Base-by-base conservation (phyloP, 2,888 invertebrate species). In the Flabesymbios commensalis region DNA sequence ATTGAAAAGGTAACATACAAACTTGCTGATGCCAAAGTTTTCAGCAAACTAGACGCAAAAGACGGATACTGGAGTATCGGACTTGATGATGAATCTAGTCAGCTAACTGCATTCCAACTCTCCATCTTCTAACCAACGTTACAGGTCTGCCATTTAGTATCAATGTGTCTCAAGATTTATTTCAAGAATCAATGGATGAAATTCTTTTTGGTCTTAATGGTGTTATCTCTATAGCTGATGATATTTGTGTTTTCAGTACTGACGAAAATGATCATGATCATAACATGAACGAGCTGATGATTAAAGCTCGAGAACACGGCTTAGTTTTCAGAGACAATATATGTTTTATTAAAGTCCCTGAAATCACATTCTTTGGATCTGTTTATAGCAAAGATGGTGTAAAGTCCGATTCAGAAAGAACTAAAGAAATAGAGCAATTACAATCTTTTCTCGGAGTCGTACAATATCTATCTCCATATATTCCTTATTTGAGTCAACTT, bases 301-400 rank as follows among this genome's bases (percentile, higher is more conserved):
- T 26, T 10, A 24, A 17, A 5, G 58, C 58, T 14, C 4, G 29
- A 5, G 29, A 5, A 4, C 28, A 49, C 24, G 58, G 58, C 3
- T 51, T 57, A 3, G 51, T 57, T 7, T 28, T 57, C 26, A 57
- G 39, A 19, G 22, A 7, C 3, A 24, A 26, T 2, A 59, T 51
- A n/a, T 56, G 22, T 10, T 52, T 4, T 17, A 28, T 55, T 17
- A 31, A 28, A 39, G 14, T 17, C n/a, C 39, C 19, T 2, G 51
- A 64, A 31, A 58, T 68, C 19, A 43, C 54, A 1, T 66, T 69
- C 55, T 59, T 64, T 36, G 64, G 70, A 5, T 51, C 32, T 10
- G 33, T 57, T n/a, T 63, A 58, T 36, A 43, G 43, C 31, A 22
- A 31, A 36, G 29, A 56, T 29, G 68, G 67, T 28, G 62, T 61